phyloP scores from a whole-genome alignment of 2,113 vertebrate genomes.

The Colinus virginianus region DNA sequence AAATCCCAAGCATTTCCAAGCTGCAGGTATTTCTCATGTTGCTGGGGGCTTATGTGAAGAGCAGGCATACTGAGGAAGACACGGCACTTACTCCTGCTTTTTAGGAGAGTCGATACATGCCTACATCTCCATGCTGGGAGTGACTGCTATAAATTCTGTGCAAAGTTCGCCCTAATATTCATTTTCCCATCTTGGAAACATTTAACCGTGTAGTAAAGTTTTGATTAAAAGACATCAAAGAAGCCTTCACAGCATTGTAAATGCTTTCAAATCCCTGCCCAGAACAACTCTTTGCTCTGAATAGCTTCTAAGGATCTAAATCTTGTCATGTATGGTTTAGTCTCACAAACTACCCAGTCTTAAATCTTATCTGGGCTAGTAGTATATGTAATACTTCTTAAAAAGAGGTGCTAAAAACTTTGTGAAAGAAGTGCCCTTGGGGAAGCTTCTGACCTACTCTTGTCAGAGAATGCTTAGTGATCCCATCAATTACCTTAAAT shows the following conservation, averaged over 20 bases:
- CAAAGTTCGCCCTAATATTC: background rate
- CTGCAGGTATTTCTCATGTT: background rate
- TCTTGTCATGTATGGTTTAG: background rate
- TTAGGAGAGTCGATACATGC: background rate
- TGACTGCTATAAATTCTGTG: accelerated
- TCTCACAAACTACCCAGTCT: background rate
- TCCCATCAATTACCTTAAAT: background rate
- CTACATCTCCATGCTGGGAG: background rate
- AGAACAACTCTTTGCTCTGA: background rate
- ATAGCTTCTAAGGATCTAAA: background rate
- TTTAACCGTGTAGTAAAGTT: background rate
- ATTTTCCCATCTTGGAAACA: background rate
- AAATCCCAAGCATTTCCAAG: background rate
- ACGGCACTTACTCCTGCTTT: accelerated
- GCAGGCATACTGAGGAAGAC: background rate
- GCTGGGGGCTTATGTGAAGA: background rate
- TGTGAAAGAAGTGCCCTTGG: background rate
- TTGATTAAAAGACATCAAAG: background rate
- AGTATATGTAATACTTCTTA: accelerated
- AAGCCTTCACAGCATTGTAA: background rate
- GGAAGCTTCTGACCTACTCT: background rate
- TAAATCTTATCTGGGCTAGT: background rate
- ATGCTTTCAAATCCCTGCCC: background rate
- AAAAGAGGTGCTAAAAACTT: background rate
- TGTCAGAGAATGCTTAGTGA: background rate